Evolutionary conservation across 2,113 vertebrate species (phyloP), one percentile per base, ranked within the genome.

Genomic region (Aleadryas rufinucha): DNA sequence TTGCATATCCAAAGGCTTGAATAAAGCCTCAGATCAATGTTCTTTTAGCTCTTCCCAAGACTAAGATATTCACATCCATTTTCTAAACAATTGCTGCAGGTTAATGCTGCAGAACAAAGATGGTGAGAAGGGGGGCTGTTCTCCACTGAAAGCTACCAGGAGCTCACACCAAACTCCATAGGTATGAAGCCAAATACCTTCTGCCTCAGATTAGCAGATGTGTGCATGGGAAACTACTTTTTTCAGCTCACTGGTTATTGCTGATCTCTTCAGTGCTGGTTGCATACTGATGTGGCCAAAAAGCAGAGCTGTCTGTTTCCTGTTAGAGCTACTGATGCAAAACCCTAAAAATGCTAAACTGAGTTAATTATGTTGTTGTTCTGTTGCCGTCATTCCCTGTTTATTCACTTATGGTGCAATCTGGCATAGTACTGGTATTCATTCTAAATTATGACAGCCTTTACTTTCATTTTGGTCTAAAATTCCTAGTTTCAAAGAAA

Each of bases 401-500:
- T 93, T 90, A 86, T 74, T 89, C 80, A 41, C 52, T 88, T 74
- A 20, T 78, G 60, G 60, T 89, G 35, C 89, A 92, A 64, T 75
- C 35, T 94, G 77, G 56, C 33, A 39, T 53, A 39, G 49, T 75
- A n/a, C 23, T 64, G 66, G 50, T 23, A 35, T 52, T 69, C 42
- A 13, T 69, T 84, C 42, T 65, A 75, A 93, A 69, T 91, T 82
- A 87, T 44, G 35, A 87, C 23, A 70, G 42, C 6, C 0, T 87
- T 93, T 79, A 31, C 41, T 83, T 90, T 95, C 24, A 72, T 76
- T 91, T 91, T 61, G 56, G n/a, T 64, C n/a, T 87, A 85, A 91
- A 93, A 60, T 60, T 85, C 68, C 42, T 56, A 65, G 24, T 87
- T 94, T 82, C 13, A 60, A 87, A 87, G 47, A 86, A 60, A 71